These are phyloP conservation scores for Drosophila subsilvestris DNA, from an alignment of 2,888 invertebrate species.

Conservation along the genomic window DNA sequence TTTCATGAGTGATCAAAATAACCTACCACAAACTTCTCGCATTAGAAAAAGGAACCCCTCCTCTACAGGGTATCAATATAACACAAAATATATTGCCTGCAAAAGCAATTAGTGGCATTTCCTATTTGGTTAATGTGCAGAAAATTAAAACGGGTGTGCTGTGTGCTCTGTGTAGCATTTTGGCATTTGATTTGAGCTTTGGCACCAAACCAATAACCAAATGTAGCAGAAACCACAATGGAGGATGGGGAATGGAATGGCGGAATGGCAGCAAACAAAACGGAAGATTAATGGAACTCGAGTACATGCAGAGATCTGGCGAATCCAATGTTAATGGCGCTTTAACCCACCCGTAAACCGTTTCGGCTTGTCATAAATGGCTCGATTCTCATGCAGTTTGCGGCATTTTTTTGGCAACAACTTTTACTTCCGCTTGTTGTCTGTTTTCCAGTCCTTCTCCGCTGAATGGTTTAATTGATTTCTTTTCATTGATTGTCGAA, in stretches of 20 bases:
- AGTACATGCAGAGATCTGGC: conserved; percentile 77
- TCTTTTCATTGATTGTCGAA: conserved; percentile 42
- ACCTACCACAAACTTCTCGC: too few species aligned
- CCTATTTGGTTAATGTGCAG: conserved; percentile 80
- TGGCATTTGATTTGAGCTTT: conserved; percentile 42
- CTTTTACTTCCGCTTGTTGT: conserved; percentile 71
- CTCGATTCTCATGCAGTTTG: conserved; percentile 42
- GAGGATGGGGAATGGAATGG: conserved; percentile 4
- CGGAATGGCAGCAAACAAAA: conserved; percentile 56
- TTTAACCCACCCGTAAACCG: conserved; percentile 68
- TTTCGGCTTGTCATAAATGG: conserved; percentile 54
- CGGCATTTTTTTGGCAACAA: conserved; percentile 4
- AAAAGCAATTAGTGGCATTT: conserved; percentile 74
- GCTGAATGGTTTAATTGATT: conserved; percentile 75
- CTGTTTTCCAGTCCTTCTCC: background rate
- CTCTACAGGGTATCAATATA: conserved; percentile 16
- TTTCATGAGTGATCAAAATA: too few species aligned
- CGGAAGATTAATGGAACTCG: conserved; percentile 80
- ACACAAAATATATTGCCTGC: conserved; percentile 13
- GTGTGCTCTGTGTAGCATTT: conserved; percentile 60
- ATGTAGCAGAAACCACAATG: conserved; percentile 54
- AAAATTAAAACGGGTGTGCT: conserved; percentile 80
- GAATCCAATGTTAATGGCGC: conserved; percentile 75
- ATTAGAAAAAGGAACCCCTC: background rate
- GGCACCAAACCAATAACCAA: conserved; percentile 47